Percentiles rank a stretch among this genome's conserved stretches.
Conservation (phyloP, 2,113 vertebrate species). For the Pelecanoides urinatrix region DNA sequence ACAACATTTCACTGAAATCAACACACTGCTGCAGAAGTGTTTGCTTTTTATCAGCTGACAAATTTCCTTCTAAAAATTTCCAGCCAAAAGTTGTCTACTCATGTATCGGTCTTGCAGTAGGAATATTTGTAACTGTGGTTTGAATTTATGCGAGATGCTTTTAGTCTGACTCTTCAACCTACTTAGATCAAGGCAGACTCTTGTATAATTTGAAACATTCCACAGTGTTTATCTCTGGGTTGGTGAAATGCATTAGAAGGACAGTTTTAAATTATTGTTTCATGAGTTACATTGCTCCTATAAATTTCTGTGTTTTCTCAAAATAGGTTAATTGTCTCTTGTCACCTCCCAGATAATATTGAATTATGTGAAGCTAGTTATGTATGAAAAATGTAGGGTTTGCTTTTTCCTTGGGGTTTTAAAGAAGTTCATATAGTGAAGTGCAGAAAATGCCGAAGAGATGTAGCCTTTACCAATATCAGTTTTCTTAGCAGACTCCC, state of each 20-base stretch:
- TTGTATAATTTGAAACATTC: conserved; percentile 40
- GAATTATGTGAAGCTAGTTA: neutral
- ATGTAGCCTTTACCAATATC: neutral
- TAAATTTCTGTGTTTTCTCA: neutral
- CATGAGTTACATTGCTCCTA: neutral
- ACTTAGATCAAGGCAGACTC: conserved; percentile 1
- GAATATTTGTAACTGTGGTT: conserved; percentile 13
- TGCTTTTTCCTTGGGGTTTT: neutral
- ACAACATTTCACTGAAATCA: neutral
- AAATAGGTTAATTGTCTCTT: conserved; percentile 27
- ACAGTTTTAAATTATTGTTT: conserved; percentile 26
- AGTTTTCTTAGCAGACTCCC: neutral
- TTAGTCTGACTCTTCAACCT: conserved; percentile 24
- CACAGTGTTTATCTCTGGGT: conserved; percentile 1
- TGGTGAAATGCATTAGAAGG: conserved; percentile 22
- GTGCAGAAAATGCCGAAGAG: neutral
- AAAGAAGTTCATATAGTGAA: neutral
- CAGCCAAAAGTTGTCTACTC: neutral
- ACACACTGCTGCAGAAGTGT: neutral
- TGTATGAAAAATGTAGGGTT: neutral
- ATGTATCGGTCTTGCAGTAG: neutral
- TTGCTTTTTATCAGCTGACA: neutral
- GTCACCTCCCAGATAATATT: neutral
- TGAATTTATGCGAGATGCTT: conserved; percentile 34
- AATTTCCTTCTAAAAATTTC: conserved; percentile 11